These are phyloP conservation scores for Arge pagana DNA, from an alignment of 2,888 invertebrate species.

Conservation along the genomic window DNA sequence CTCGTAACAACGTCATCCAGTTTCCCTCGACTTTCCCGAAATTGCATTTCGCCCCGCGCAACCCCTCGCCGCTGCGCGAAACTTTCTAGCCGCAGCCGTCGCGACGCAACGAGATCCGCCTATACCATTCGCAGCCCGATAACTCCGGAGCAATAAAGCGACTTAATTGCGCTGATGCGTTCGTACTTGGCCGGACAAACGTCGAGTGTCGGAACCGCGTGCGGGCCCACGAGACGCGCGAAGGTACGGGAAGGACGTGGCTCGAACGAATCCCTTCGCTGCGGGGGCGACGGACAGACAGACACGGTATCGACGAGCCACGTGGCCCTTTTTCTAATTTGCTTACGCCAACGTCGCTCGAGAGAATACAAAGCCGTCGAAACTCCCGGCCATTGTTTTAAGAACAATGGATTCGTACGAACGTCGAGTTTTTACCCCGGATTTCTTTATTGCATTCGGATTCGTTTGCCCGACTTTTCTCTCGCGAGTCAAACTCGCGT, in stretches of 20 bases:
- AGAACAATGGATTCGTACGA: slow-evolving; percentile 2
- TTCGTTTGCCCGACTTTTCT: slow-evolving; percentile 5
- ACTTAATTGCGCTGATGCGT: slow-evolving; percentile 51
- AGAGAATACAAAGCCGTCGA: slow-evolving; percentile 26
- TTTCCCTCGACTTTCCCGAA: too few relatives aligned
- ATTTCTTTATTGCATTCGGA: slow-evolving; percentile 16
- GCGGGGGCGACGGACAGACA: slow-evolving; percentile 31
- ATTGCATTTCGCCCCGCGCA: too few relatives aligned
- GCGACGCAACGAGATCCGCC: too few relatives aligned
- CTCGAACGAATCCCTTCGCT: slow-evolving; percentile 7
- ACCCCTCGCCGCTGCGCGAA: too few relatives aligned
- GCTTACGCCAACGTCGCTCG: slow-evolving; percentile 47
- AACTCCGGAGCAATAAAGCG: slow-evolving; percentile 46
- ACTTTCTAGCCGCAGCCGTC: too few relatives aligned
- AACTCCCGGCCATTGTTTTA: slow-evolving; percentile 10
- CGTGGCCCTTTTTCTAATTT: slow-evolving; percentile 53
- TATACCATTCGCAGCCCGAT: not conserved
- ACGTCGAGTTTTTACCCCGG: slow-evolving; percentile 7
- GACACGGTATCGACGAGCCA: slow-evolving; percentile 47
- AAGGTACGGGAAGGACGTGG: not conserved
- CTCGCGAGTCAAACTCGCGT: slow-evolving; percentile 2
- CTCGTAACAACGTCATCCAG: too few relatives aligned
- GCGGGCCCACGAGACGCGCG: not conserved
- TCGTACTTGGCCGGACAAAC: slow-evolving; percentile 31
- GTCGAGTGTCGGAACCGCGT: not conserved